Base-by-base conservation (phyloP, 2,888 invertebrate genomes). In the Chalcosyrphus nemorum region DNA sequence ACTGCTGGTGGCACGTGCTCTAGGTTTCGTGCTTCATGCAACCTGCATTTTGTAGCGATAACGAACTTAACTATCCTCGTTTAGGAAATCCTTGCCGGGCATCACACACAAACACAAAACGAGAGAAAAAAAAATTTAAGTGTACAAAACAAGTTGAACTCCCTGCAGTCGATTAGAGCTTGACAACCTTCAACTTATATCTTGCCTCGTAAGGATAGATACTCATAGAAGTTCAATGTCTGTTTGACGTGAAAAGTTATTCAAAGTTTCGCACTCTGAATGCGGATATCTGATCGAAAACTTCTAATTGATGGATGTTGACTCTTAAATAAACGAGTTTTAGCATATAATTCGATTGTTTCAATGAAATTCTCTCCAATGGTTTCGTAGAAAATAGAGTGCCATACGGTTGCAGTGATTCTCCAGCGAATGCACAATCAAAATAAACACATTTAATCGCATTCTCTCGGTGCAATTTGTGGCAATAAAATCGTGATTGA, bases 41-140 rank as follows among this genome's bases (percentile, higher is more conserved):
- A 57, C 75, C 66, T 77, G 70, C 70, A 70, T 54, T 52, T 66
- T 24, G 52, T 19, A 47, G 61, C 45, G 43, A 77, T 77, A 77
- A 54, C 70, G 59, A 70, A 77, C 61, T 77, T 70, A 77, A 77
- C 70, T 77, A 77, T 77, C 70, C 61, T 54, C 70, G 27, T 61
- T 59, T 61, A 32, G 61, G 54, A 61, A 35, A 61, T 77, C 61
- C 32, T 63, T 13, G 38, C 56, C 35, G 35, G 47, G 41, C 27
- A 7, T 52, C 27, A 61, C 47, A 54, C 41, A 24, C 13, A 4
- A 15, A 59, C 27, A 21, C n/a, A 2, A 7, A 19, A 29, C 38
- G 47, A 27, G 1, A n/a, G 24, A n/a, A 21, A 52, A 52, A 50
- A 15, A 41, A 52, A 7, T 24, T 17, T 45, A 32, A 63, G 43